Evolutionary conservation across 2,888 invertebrate species (phyloP).

Genomic region (Tridacna crocea): DNA sequence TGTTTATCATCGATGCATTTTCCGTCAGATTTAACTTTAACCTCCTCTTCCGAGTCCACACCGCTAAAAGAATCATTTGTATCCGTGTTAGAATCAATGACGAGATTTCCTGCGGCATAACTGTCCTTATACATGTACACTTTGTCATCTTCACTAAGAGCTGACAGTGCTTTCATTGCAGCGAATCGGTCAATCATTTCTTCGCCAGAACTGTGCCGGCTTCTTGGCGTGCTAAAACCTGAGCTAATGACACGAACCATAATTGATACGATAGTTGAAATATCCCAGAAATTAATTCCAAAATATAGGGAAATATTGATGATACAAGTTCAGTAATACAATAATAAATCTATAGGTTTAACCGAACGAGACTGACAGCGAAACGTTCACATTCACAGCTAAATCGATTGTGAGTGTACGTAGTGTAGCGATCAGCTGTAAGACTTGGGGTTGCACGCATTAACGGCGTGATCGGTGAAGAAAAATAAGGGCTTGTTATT

Average conservation of each 20-base stretch:
- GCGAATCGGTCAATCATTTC: slow-evolving; percentile 67
- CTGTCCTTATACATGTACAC: slow-evolving; percentile 22
- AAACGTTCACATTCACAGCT: slow-evolving; percentile 18
- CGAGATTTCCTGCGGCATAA: slow-evolving; percentile 36
- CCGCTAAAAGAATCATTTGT: slow-evolving; percentile 63
- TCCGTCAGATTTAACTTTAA: slow-evolving; percentile 11
- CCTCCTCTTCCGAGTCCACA: slow-evolving; percentile 53
- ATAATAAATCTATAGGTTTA: neutral
- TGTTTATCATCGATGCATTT: slow-evolving; percentile 28
- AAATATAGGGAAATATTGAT: neutral
- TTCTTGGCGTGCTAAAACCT: slow-evolving; percentile 69
- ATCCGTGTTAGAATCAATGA: slow-evolving; percentile 57
- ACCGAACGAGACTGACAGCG: neutral
- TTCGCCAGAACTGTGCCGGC: slow-evolving; percentile 74
- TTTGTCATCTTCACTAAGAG: slow-evolving; percentile 51
- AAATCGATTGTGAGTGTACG: slow-evolving; percentile 19
- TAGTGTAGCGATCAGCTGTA: slow-evolving; percentile 52
- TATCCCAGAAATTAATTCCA: slow-evolving; percentile 2
- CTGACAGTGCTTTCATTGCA: slow-evolving; percentile 64
- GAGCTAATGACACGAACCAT: slow-evolving; percentile 73
- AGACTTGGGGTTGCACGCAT: slow-evolving; percentile 43
- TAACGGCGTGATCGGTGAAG: slow-evolving; percentile 50
- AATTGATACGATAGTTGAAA: slow-evolving; percentile 11
- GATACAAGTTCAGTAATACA: slow-evolving; percentile 10
- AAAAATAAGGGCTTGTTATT: slow-evolving; percentile 54